Evolutionary conservation across 1,140 invertebrate genomes (phyloP).

Genomic region (Bombus huntii): DNA sequence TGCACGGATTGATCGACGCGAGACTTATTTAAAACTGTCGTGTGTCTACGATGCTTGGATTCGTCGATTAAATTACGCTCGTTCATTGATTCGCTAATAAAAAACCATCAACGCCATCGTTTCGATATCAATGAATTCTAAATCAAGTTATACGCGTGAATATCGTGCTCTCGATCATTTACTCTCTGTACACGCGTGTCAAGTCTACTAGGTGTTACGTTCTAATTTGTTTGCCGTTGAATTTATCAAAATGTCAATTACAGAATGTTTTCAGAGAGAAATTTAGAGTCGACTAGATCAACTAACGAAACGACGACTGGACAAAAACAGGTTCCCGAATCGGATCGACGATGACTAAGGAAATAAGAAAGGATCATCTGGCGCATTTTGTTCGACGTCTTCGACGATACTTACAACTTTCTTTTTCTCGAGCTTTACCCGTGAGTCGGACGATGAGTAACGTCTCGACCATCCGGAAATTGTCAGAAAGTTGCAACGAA

Average conservation of each 20-base stretch:
- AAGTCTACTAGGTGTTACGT: background rate
- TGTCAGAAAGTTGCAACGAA: background rate
- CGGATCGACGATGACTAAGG: background rate
- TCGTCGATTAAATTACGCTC: constrained; percentile 11
- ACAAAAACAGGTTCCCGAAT: background rate
- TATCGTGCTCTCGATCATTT: background rate
- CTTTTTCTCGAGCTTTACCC: constrained; percentile 40
- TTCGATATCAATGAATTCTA: background rate
- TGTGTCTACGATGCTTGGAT: background rate
- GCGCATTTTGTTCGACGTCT: constrained; percentile 56
- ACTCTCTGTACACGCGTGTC: background rate
- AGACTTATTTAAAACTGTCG: background rate
- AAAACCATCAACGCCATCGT: background rate
- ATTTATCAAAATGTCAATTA: background rate
- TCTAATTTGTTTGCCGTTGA: background rate
- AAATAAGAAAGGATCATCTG: background rate
- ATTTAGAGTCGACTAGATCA: too few relatives aligned
- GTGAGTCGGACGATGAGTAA: constrained; percentile 62
- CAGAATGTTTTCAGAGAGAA: too few relatives aligned
- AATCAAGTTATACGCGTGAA: background rate
- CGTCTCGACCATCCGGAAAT: constrained; percentile 50
- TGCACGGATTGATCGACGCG: too few relatives aligned
- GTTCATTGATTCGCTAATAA: background rate
- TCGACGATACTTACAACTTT: constrained; percentile 50
- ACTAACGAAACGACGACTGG: too few relatives aligned